A percentile compares a stretch with the other conserved stretches of the same genome.
Conservation (phyloP, 2,113 vertebrate species). For the Ramphastos sulfuratus region DNA sequence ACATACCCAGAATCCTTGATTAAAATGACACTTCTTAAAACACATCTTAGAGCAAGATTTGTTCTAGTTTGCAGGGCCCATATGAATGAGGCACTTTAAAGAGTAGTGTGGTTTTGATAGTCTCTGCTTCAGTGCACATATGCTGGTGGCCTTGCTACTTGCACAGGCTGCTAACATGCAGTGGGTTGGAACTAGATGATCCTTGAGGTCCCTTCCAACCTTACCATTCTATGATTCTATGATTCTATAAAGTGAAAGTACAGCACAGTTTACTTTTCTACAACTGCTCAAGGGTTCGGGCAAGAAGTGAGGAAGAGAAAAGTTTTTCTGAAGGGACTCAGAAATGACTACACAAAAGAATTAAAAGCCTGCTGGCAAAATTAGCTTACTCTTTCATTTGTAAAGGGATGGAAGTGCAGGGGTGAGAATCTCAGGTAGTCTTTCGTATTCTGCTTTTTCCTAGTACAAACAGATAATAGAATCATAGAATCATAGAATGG, state of each 20-base stretch:
- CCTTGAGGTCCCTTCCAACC: too few relatives aligned
- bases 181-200: too few relatives aligned
- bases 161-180: neutral
- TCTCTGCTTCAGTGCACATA: accelerated
- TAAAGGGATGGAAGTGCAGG: neutral
- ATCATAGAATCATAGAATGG: too few relatives aligned
- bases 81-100: neutral
- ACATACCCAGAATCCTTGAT: neutral
- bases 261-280: neutral
- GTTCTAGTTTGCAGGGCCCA: neutral
- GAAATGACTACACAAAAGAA: neutral
- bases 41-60: neutral
- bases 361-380: neutral
- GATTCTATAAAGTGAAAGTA: neutral
- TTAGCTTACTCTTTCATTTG: neutral
- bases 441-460: neutral
- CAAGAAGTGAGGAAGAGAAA: neutral
- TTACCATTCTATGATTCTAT: too few relatives aligned
- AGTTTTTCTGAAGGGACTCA: neutral
- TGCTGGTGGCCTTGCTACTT: accelerated
- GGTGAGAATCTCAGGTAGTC: neutral
- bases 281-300: neutral
- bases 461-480: neutral
- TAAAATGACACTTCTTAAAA: neutral
- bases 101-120: neutral